These are phyloP conservation scores for Peromyscus californicus DNA, from an alignment of 2,113 vertebrate genomes.

Conservation along the genomic window DNA sequence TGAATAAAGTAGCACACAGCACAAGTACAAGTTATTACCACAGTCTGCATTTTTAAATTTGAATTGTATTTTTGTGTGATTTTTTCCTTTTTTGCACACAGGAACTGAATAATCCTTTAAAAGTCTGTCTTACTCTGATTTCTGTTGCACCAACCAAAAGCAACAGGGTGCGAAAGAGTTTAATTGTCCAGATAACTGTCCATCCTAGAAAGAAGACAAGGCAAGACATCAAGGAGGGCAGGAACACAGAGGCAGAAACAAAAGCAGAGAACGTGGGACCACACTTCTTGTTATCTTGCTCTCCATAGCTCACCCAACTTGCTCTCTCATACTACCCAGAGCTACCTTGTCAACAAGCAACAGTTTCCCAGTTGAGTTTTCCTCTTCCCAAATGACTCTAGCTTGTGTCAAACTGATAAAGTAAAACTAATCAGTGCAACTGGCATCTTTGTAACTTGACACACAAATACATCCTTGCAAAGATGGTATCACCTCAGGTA, in stretches of 20 bases:
- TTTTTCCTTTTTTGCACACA: neutral
- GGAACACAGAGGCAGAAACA: neutral
- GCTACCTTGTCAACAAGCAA: neutral
- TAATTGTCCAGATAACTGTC: too few relatives aligned
- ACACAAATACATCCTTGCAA: neutral
- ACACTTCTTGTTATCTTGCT: neutral
- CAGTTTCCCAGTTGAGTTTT: neutral
- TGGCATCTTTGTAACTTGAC: neutral
- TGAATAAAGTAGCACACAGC: neutral
- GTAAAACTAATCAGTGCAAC: neutral
- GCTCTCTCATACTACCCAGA: neutral
- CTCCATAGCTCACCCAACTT: too few relatives aligned
- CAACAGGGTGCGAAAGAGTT: neutral
- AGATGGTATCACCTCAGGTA: too few relatives aligned
- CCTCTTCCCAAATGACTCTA: neutral
- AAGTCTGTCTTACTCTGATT: neutral
- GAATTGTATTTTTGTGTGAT: neutral
- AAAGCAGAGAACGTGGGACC: neutral
- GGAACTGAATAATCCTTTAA: neutral
- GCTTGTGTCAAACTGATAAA: neutral
- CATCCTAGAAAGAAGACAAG: too few relatives aligned
- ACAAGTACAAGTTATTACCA: neutral
- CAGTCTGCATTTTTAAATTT: neutral
- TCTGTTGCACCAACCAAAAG: neutral
- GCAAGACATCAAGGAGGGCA: neutral